A percentile compares a stretch with the other conserved stretches of the same genome.
phyloP scores from a whole-genome alignment of 2,797 vertebrate genomes.

The Aphelocoma californica region DNA sequence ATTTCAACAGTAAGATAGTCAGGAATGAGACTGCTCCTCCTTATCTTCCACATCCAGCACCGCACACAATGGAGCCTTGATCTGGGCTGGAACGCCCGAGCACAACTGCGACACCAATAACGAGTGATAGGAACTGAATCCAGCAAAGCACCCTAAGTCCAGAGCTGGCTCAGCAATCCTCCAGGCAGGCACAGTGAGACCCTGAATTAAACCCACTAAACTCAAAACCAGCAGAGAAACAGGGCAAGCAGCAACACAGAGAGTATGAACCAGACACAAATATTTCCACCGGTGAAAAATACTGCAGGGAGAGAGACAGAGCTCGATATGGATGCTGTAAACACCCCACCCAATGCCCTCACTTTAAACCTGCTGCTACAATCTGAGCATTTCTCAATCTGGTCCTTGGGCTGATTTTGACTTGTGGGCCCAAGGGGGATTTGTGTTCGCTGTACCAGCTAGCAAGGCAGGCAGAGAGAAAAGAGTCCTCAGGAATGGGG shows the following conservation, averaged over 20 bases:
- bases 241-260: background rate
- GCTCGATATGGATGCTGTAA: background rate
- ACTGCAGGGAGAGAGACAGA: background rate
- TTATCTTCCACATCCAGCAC: constrained; percentile 37
- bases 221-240: background rate
- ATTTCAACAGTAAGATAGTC: constrained; percentile 11
- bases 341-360: background rate
- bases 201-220: background rate
- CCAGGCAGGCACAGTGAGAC: background rate
- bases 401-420: constrained; percentile 2
- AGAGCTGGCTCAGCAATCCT: background rate
- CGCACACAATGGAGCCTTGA: background rate
- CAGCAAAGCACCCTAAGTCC: background rate
- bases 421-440: background rate
- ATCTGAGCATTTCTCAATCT: constrained; percentile 6
- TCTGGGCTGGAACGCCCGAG: background rate
- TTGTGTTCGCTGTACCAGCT: background rate
- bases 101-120: background rate
- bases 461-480: background rate
- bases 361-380: background rate
- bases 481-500: constrained; percentile 35
- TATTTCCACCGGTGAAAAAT: background rate
- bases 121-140: background rate
- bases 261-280: background rate
- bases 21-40: background rate